A percentile compares a stretch with the other conserved stretches of the same genome.
phyloP scores from a whole-genome alignment of 1,140 invertebrate species.

The Neodiprion fabricii region DNA sequence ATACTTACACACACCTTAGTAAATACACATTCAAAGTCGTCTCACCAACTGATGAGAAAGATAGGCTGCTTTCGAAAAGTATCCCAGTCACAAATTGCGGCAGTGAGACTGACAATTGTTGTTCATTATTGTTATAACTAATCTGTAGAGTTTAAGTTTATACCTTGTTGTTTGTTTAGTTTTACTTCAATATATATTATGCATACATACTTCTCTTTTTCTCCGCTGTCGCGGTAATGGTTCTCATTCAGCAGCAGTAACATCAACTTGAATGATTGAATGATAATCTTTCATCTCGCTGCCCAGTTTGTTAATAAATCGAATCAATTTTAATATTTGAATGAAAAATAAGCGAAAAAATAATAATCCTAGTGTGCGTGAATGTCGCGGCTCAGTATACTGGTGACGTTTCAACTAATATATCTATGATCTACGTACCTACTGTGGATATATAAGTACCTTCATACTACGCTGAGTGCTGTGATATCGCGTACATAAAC shows the following conservation, averaged over 20 bases:
- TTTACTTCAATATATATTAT: no score
- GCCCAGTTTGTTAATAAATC: no score
- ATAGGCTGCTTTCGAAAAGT: constrained; percentile 42
- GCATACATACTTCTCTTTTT: no score
- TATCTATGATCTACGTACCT: constrained; percentile 28
- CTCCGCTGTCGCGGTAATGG: no score
- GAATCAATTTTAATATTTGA: no score
- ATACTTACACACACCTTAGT: not conserved
- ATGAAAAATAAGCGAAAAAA: constrained; percentile 12
- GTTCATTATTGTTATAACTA: no score
- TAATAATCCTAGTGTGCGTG: not conserved
- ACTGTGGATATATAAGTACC: constrained; percentile 47
- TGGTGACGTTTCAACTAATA: constrained; percentile 23
- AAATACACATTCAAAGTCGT: constrained; percentile 28
- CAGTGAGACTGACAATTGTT: no score
- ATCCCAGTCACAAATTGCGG: not conserved
- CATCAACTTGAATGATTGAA: no score
- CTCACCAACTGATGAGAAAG: constrained; percentile 51
- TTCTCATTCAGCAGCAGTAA: no score
- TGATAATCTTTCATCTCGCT: no score
- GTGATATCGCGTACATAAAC: constrained; percentile 59
- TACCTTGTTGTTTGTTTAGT: no score
- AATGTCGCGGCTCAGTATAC: constrained; percentile 33
- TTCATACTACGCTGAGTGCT: constrained; percentile 55
- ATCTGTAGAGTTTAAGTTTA: no score